A percentile compares a stretch with the other conserved stretches of the same genome.
Conservation (phyloP, 2,888 invertebrate species). For the Vannuccia rotundouncinata region DNA sequence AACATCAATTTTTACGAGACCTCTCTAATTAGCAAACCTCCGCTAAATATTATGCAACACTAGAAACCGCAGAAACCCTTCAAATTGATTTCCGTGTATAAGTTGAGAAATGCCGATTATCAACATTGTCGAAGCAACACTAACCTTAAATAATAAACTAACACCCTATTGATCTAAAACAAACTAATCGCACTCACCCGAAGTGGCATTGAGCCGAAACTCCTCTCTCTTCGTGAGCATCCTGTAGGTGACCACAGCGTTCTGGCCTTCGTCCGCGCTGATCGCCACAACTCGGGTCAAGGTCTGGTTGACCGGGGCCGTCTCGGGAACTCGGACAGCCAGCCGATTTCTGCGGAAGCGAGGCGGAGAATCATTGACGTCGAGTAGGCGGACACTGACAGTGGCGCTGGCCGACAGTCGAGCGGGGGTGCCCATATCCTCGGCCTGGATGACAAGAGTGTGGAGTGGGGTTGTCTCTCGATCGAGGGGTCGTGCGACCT, state of each 20-base stretch:
- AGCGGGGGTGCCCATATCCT: conserved; percentile 27
- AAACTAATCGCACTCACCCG: conserved; percentile 25
- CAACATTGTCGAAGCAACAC: too few species aligned
- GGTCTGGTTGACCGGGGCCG: not conserved
- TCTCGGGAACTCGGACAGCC: conserved; percentile 29
- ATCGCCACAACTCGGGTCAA: conserved; percentile 29
- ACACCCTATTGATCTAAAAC: too few species aligned
- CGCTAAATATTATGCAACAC: too few species aligned
- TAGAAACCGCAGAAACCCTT: too few species aligned
- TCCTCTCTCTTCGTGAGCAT: conserved; percentile 19
- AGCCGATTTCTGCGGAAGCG: conserved; percentile 5
- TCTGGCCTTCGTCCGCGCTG: conserved; percentile 31
- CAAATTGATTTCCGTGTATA: too few species aligned
- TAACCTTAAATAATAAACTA: not conserved
- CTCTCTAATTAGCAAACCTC: too few species aligned
- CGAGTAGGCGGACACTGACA: conserved; percentile 34
- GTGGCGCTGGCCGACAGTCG: not conserved
- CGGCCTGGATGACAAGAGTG: conserved; percentile 24
- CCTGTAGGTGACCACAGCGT: conserved; percentile 18
- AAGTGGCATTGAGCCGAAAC: conserved; percentile 5
- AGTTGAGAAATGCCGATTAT: too few species aligned
- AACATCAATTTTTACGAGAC: too few species aligned
- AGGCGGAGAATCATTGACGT: conserved; percentile 39
- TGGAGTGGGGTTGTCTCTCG: conserved; percentile 29
- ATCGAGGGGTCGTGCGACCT: conserved; percentile 35